Conservation (phyloP, 2,797 vertebrate species). For the Emydoidea blandingii region DNA sequence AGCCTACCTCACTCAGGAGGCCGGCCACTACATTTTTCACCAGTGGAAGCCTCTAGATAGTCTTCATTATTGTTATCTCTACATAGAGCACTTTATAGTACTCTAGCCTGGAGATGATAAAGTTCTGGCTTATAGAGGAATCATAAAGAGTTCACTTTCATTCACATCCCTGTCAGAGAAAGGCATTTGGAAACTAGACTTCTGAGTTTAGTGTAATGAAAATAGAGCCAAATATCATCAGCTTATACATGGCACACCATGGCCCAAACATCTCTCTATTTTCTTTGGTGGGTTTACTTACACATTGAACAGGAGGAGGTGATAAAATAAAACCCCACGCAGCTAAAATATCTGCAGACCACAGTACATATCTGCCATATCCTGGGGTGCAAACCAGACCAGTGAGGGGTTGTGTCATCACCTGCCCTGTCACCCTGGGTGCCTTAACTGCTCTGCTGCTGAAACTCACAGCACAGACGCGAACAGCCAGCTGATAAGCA, state of each 20-base stretch:
- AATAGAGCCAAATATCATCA: neutral
- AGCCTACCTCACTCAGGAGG: neutral
- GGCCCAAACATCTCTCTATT: neutral
- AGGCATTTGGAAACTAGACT: neutral
- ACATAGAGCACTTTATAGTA: neutral
- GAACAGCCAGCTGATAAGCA: no score
- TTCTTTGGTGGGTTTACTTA: neutral
- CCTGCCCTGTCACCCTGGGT: neutral
- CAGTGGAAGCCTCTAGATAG: neutral
- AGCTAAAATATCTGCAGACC: neutral
- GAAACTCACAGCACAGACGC: neutral
- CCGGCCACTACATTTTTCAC: neutral
- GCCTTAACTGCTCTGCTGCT: neutral
- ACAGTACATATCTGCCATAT: neutral
- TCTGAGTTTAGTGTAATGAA: neutral
- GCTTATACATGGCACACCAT: neutral
- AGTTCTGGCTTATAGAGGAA: neutral
- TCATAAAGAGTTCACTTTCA: neutral
- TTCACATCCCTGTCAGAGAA: neutral
- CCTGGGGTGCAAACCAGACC: neutral
- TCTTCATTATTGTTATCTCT: neutral
- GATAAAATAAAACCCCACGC: neutral
- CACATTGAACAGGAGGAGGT: neutral
- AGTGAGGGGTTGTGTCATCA: neutral
- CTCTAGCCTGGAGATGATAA: neutral